A percentile compares a stretch with the other conserved stretches of the same genome.
Conservation (phyloP, 2,888 invertebrate genomes). For the Caenorhabditis sp. region DNA sequence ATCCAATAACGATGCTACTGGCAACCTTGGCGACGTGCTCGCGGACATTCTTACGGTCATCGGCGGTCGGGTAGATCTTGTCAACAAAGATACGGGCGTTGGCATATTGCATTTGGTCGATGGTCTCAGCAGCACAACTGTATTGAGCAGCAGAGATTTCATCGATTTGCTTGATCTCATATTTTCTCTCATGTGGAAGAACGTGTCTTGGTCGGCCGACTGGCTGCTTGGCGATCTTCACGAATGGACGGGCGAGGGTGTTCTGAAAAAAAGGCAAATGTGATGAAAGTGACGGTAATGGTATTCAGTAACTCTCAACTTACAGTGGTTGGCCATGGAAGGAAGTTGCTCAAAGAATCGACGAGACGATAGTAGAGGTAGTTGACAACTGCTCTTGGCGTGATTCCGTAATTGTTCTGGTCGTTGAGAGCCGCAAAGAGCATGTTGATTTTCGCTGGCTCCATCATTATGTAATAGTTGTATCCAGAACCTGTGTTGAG, state of each 20-base stretch:
- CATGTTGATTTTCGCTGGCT: constrained; percentile 61
- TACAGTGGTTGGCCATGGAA: constrained; percentile 61
- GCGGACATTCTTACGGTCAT: constrained; percentile 64
- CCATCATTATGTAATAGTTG: constrained; percentile 67
- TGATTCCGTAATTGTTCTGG: constrained; percentile 60
- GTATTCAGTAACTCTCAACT: constrained; percentile 21
- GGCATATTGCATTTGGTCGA: constrained; percentile 73
- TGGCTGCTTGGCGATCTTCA: constrained; percentile 39
- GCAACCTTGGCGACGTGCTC: constrained; percentile 74
- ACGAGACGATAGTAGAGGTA: constrained; percentile 74
- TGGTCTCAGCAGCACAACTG: constrained; percentile 71
- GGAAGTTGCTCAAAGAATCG: constrained; percentile 62
- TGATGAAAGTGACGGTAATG: too few relatives aligned
- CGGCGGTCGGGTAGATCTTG: constrained; percentile 72
- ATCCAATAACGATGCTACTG: constrained; percentile 72
- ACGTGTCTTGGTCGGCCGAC: constrained; percentile 58
- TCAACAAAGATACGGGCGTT: constrained; percentile 80
- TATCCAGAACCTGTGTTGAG: constrained; percentile 26
- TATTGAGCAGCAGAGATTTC: constrained; percentile 42
- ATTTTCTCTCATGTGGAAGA: constrained; percentile 37
- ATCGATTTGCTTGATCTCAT: constrained; percentile 43
- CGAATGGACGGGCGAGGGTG: constrained; percentile 18
- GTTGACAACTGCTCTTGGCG: constrained; percentile 68
- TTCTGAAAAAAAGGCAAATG: too few relatives aligned
- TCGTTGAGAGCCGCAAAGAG: constrained; percentile 21